Conservation (phyloP, 2,797 vertebrate genomes). For the Toxotes lorentzi region DNA sequence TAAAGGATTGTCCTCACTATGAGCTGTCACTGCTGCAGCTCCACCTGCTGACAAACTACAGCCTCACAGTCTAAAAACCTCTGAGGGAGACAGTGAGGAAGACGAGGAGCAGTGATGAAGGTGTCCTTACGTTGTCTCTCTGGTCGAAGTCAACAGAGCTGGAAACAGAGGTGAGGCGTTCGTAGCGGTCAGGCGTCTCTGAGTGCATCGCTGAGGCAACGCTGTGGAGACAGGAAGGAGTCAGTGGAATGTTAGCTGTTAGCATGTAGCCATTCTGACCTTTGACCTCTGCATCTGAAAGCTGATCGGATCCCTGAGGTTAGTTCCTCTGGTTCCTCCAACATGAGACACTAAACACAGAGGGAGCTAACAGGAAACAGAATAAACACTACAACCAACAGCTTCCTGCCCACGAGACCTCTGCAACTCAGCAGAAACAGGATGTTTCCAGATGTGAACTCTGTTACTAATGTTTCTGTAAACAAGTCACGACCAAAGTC, state of each 20-base stretch:
- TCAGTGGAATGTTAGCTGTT: constrained; percentile 18
- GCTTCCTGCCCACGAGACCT: background rate
- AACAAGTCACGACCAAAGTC: too few species aligned
- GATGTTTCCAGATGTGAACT: constrained; percentile 4
- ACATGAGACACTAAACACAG: constrained; percentile 1
- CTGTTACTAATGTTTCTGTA: background rate
- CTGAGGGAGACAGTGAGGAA: background rate
- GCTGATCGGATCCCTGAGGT: constrained; percentile 10
- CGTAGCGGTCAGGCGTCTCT: constrained; percentile 94
- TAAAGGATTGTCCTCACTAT: too few species aligned
- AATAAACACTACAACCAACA: background rate
- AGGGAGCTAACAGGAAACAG: constrained; percentile 18
- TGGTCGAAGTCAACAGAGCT: constrained; percentile 98
- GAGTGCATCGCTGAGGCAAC: constrained; percentile 96
- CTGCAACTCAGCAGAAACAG: background rate
- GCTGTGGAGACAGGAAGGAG: constrained; percentile 72
- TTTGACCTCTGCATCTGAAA: constrained; percentile 38
- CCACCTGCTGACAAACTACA: too few species aligned
- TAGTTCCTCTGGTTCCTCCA: background rate
- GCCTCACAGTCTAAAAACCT: background rate
- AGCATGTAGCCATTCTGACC: constrained; percentile 25
- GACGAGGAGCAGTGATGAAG: constrained; percentile 2
- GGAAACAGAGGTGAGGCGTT: constrained; percentile 97
- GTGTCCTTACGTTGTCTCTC: constrained; percentile 92
- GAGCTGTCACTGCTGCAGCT: too few species aligned